Conservation (phyloP, 2,113 vertebrate genomes). For the Sarotherodon lohbergeri region DNA sequence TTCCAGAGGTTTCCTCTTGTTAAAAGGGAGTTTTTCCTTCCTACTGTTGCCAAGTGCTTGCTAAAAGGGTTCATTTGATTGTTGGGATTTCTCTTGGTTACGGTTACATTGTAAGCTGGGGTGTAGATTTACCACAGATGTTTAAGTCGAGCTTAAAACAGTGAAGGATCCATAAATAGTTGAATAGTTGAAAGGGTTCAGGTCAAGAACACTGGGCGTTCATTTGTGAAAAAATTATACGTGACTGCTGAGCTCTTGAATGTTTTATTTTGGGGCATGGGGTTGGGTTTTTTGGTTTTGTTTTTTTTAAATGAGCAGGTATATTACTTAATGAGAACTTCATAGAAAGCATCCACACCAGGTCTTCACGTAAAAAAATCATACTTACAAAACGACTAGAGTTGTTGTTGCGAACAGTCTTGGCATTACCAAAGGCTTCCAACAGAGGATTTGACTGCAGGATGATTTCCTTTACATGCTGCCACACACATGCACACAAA, state of each 20-base stretch:
- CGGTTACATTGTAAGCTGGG: neutral
- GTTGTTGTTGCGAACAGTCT: constrained; percentile 82
- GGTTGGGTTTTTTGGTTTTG: rapidly evolving
- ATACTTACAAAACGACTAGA: constrained; percentile 80
- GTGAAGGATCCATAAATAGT: neutral
- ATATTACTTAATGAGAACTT: neutral
- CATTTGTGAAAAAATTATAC: neutral
- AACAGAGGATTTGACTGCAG: constrained; percentile 79
- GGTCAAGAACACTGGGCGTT: neutral
- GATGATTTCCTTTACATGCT: constrained; percentile 82
- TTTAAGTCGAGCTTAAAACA: neutral
- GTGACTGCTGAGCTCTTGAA: neutral
- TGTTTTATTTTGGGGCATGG: neutral
- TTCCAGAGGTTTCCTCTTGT: neutral
- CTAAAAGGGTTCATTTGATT: neutral
- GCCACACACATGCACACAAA: neutral
- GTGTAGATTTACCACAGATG: neutral
- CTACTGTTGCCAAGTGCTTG: neutral
- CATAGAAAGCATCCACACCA: neutral
- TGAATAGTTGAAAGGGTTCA: neutral
- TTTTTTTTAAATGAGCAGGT: neutral
- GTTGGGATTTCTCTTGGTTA: neutral
- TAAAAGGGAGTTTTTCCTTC: neutral
- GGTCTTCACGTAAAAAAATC: neutral
- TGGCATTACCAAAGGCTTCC: constrained; percentile 80